These are phyloP conservation scores for Thalassarche chlororhynchos DNA, from an alignment of 2,113 vertebrate genomes.

Conservation along the genomic window DNA sequence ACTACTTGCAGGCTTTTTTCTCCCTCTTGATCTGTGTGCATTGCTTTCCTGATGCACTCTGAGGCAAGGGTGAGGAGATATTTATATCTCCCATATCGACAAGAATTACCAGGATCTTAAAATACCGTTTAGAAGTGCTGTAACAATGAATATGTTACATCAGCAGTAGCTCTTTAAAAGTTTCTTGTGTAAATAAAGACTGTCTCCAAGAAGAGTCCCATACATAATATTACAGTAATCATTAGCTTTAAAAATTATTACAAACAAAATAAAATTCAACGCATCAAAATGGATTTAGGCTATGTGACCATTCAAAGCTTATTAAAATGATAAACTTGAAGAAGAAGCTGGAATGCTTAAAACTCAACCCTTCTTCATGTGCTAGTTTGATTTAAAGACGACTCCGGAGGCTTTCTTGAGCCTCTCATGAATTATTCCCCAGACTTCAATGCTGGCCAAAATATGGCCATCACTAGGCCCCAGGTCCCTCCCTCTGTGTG, in stretches of 20 bases:
- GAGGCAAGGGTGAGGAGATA: not conserved
- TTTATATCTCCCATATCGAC: not conserved
- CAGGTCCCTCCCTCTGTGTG: not conserved
- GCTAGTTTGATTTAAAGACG: conserved; percentile 28
- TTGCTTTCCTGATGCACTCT: not conserved
- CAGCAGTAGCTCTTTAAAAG: not conserved
- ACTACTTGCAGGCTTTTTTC: not conserved
- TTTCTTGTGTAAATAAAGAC: not conserved
- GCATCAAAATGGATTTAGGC: not conserved
- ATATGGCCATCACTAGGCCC: not conserved
- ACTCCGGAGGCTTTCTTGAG: not conserved
- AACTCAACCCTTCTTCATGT: not conserved
- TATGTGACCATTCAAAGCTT: not conserved
- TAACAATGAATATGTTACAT: not conserved
- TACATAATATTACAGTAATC: not conserved
- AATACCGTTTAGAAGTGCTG: not conserved
- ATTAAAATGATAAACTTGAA: not conserved
- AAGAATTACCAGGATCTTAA: conserved; percentile 11
- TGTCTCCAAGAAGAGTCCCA: not conserved
- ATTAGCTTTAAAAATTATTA: conserved; percentile 15
- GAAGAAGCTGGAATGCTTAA: not conserved
- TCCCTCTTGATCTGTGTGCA: not conserved
- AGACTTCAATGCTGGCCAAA: not conserved
- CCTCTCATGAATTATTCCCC: not conserved
- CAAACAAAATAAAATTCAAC: conserved; percentile 3